Evolutionary conservation across 2,797 vertebrate species (phyloP).

Genomic region (Microctenopoma steveboyesi): DNA sequence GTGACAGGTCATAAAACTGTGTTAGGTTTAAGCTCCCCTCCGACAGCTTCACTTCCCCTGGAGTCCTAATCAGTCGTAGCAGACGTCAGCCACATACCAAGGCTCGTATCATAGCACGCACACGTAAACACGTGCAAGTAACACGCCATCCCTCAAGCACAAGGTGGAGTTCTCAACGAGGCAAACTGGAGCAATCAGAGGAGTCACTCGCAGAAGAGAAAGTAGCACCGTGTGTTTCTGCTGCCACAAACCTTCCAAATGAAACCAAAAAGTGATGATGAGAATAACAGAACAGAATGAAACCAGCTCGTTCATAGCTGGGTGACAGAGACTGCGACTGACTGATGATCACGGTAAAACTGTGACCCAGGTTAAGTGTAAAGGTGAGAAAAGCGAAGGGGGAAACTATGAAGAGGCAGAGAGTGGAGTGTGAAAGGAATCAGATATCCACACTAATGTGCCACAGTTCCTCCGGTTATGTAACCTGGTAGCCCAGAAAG

Average conservation of each 20-base stretch:
- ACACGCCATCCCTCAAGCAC: too few species aligned
- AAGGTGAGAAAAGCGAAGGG: not conserved
- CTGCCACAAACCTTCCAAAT: too few species aligned
- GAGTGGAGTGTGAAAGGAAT: not conserved
- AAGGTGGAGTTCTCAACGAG: too few species aligned
- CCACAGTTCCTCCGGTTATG: constrained; percentile 15
- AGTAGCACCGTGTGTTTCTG: too few species aligned
- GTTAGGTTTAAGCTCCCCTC: constrained; percentile 9
- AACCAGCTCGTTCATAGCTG: constrained; percentile 19
- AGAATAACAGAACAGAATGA: not conserved
- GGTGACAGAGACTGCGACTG: not conserved
- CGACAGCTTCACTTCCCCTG: not conserved
- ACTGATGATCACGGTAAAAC: too few species aligned
- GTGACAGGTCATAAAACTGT: not conserved
- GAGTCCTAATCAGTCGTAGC: constrained; percentile 2
- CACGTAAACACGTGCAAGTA: not conserved
- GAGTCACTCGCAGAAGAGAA: not conserved
- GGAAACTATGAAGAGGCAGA: too few species aligned
- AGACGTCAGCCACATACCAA: not conserved
- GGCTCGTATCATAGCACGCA: not conserved
- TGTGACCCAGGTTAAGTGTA: not conserved
- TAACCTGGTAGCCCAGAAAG: not conserved
- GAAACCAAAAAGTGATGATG: not conserved
- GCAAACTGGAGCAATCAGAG: not conserved
- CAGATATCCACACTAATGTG: not conserved